Evolutionary conservation across 2,888 invertebrate genomes (phyloP).

Genomic region (Coecobrya sp.): DNA sequence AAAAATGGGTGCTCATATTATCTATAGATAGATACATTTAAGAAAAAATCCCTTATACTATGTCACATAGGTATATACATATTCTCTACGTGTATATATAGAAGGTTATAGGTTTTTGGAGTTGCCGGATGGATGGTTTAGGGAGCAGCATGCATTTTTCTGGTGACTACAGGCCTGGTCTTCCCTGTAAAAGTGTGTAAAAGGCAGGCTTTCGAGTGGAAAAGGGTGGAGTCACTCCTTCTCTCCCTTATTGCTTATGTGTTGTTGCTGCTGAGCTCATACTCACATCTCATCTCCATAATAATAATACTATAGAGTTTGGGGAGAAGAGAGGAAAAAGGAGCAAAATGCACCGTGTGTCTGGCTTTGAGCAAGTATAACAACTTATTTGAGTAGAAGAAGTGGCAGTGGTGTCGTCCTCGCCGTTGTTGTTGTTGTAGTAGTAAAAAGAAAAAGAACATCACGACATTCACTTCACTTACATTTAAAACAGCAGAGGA

Average conservation of each 20-base stretch:
- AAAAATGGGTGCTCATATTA: slow-evolving; percentile 71
- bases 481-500: slow-evolving; percentile 38
- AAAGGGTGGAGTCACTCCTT: slow-evolving; percentile 81
- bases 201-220: slow-evolving; percentile 81
- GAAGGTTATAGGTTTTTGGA: slow-evolving; percentile 70
- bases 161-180: slow-evolving; percentile 81
- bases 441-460: slow-evolving; percentile 56
- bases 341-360: slow-evolving; percentile 59
- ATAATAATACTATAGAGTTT: slow-evolving; percentile 41
- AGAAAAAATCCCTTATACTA: background rate
- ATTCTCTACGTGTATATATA: background rate
- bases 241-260: slow-evolving; percentile 71
- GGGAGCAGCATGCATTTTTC: slow-evolving; percentile 81
- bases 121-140: slow-evolving; percentile 81
- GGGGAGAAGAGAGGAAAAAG: slow-evolving; percentile 40
- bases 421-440: slow-evolving; percentile 39
- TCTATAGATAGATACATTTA: background rate
- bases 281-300: slow-evolving; percentile 14
- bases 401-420: slow-evolving; percentile 21
- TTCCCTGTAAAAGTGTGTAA: slow-evolving; percentile 81
- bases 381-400: background rate
- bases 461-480: slow-evolving; percentile 44
- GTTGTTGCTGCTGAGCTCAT: slow-evolving; percentile 33
- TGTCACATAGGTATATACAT: slow-evolving; percentile 3
- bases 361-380: slow-evolving; percentile 15